Conservation (phyloP, 2,113 vertebrate genomes). For the Trematocara variabile region DNA sequence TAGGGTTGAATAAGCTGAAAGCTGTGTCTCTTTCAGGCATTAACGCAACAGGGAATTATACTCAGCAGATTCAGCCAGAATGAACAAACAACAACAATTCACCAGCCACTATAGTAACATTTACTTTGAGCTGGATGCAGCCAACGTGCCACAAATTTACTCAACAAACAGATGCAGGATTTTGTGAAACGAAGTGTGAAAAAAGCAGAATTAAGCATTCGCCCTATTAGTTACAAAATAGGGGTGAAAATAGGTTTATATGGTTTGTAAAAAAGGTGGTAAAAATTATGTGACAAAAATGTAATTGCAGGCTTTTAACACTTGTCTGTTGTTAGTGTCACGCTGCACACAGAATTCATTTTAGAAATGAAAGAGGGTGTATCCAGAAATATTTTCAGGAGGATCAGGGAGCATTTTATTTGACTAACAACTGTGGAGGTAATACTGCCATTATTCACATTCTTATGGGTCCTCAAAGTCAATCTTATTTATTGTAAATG, state of each 20-base stretch:
- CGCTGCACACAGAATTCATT: neutral
- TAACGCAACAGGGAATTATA: conserved; percentile 19
- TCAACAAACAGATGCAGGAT: neutral
- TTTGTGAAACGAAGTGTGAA: conserved; percentile 1
- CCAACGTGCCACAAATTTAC: neutral
- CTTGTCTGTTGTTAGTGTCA: neutral
- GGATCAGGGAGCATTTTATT: neutral
- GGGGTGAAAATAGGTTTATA: neutral
- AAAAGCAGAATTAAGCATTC: neutral
- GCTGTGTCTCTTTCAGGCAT: conserved; percentile 8
- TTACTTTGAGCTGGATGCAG: neutral
- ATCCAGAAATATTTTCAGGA: neutral
- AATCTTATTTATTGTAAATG: conserved; percentile 14
- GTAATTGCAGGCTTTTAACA: neutral
- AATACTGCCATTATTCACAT: neutral
- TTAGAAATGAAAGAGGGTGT: neutral
- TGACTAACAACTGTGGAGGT: neutral
- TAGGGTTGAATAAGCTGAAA: conserved; percentile 15
- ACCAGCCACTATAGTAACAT: neutral
- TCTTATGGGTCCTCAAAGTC: neutral
- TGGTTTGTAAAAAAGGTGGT: neutral
- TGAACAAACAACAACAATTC: conserved; percentile 8
- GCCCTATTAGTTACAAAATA: neutral
- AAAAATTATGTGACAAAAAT: neutral
- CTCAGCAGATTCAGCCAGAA: neutral